Base-by-base conservation (phyloP, 2,797 vertebrate genomes). In the Micrastur ruficollis region DNA sequence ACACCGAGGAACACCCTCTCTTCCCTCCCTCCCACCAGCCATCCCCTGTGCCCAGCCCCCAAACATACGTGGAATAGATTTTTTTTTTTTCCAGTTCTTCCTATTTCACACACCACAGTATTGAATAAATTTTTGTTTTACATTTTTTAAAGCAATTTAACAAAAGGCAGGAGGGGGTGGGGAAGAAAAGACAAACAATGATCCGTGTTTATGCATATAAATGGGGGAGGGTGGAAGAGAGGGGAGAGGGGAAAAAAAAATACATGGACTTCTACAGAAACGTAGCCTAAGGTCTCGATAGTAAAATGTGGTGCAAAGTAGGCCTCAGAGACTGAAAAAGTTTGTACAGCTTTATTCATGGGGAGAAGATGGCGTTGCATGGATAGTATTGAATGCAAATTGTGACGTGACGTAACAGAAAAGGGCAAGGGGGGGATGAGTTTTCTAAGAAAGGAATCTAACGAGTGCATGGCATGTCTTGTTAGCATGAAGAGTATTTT, bases 131-230 rank as follows among this genome's bases (percentile, higher is more conserved):
- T 98, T 95, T 98, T 97, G 98, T 98, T 98, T 98, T 98, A 98
- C 98, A 98, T 97, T 98, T 98, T 98, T 98, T 98, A 98, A 98
- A 98, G 98, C 97, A 91, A 98, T 97, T 97, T 98, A 98, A 98
- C 97, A 98, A 98, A 98, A 98, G 90, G 93, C 84, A 46, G 93
- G 96, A 58, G 53, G 81, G 56, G 31, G 91, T 31, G 52, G 94
- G 87, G 58, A 65, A 91, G 52, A 72, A 40, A 90, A 97, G 92
- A 94, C 91, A 86, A 87, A 94, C 89, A 78, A 79, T 97, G 96
- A 96, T 79, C 34, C 20, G 74, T 95, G 78, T 83, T 95, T 92
- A 97, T 97, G 97, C 75, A 29, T 94, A 82, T 84, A 95, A 97
- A 98, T 49, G 89, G 63, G 59, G n/a, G 10, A 66, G 29, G 62